Evolutionary conservation across 2,113 vertebrate genomes (phyloP).

Genomic region (Bagarius yarrelli): DNA sequence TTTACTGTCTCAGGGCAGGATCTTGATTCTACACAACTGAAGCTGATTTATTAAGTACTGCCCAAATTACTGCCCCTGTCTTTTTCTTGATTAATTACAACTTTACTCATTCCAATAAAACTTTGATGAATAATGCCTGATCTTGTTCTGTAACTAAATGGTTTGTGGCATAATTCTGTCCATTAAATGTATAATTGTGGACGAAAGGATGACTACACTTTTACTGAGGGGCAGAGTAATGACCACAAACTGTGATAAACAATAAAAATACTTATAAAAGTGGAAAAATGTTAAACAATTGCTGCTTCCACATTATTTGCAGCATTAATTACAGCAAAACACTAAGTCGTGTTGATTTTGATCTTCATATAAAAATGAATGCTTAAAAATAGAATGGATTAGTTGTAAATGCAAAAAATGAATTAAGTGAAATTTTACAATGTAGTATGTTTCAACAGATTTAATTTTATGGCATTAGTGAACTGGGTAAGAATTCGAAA

Average conservation of each 20-base stretch:
- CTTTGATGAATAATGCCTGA: not conserved
- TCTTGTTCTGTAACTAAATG: constrained; percentile 2
- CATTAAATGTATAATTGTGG: not conserved
- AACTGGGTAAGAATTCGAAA: not conserved
- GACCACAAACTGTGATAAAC: constrained; percentile 3
- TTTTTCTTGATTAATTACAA: not conserved
- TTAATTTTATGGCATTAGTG: not conserved
- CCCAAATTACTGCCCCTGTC: not conserved
- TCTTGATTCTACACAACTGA: not conserved
- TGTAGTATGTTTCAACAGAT: not conserved
- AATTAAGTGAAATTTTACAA: not conserved
- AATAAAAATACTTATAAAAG: not conserved
- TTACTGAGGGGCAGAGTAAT: constrained; percentile 17
- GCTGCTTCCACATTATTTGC: constrained; percentile 3
- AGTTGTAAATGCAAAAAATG: not conserved
- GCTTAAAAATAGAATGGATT: constrained; percentile 2
- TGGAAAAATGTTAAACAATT: not conserved
- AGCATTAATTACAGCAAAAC: constrained; percentile 9
- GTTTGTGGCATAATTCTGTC: not conserved
- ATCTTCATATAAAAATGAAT: not conserved
- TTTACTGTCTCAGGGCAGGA: not conserved
- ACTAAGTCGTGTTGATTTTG: not conserved
- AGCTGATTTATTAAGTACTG: not conserved
- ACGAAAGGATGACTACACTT: not conserved
- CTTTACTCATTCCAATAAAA: constrained; percentile 6